phyloP scores from a whole-genome alignment of 2,888 invertebrate species.

The Philonicus albiceps region DNA sequence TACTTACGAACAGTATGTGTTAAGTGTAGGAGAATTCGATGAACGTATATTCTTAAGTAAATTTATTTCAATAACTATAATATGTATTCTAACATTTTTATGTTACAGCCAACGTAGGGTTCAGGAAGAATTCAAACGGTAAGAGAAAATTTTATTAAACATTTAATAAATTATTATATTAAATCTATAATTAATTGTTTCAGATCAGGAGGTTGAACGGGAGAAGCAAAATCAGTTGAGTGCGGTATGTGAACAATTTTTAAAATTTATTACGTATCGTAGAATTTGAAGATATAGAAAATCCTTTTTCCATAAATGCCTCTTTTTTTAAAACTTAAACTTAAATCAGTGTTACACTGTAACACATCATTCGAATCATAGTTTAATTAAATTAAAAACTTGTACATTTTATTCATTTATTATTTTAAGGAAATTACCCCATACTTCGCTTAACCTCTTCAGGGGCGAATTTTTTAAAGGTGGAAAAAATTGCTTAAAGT shows the following conservation, averaged over 20 bases:
- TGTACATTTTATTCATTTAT: no score
- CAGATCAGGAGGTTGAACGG: slow-evolving; percentile 46
- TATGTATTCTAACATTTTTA: background rate
- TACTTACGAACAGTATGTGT: slow-evolving; percentile 88
- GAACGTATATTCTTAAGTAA: slow-evolving; percentile 93
- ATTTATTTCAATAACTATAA: slow-evolving; percentile 44
- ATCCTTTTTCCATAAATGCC: no score
- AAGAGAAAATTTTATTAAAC: background rate
- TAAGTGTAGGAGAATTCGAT: slow-evolving; percentile 93
- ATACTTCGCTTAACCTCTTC: no score
- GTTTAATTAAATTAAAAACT: no score
- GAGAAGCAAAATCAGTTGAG: slow-evolving; percentile 50
- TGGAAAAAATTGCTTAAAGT: no score
- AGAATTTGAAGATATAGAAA: no score
- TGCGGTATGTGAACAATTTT: slow-evolving; percentile 41
- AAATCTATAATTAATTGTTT: no score
- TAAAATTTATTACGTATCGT: background rate
- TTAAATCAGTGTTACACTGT: no score
- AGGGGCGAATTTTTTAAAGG: no score
- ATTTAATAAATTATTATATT: background rate
- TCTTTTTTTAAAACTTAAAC: no score
- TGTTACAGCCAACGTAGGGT: slow-evolving; percentile 18
- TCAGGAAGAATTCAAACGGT: slow-evolving; percentile 16
- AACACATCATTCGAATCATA: no score
- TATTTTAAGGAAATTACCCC: no score